Percentiles rank a stretch among this genome's conserved stretches.
Evolutionary conservation across 2,797 vertebrate species (phyloP).

Genomic region (Poecilia velifera): DNA sequence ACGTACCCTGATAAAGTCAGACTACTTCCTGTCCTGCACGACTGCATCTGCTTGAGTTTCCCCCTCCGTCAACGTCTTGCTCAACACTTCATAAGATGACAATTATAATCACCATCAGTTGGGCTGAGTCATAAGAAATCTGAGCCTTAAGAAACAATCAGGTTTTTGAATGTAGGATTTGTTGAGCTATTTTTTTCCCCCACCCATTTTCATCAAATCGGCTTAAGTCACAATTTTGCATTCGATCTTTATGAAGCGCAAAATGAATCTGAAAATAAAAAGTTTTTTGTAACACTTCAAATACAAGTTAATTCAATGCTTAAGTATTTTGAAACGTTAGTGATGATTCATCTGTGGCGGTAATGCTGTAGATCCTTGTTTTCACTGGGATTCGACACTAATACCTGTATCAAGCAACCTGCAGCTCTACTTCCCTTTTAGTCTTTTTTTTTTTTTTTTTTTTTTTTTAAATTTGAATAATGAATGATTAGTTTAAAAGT

Average conservation of each 20-base stretch:
- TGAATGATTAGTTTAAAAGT: neutral
- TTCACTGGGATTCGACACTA: neutral
- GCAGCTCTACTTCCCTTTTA: neutral
- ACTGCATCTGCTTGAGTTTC: constrained; percentile 67
- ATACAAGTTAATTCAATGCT: neutral
- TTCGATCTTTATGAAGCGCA: neutral
- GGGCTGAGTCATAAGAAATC: constrained; percentile 59
- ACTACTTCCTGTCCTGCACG: constrained; percentile 65
- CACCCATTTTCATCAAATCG: constrained; percentile 35
- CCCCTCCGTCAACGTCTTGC: constrained; percentile 61
- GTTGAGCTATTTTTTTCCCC: constrained; percentile 24
- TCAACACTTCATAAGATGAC: constrained; percentile 52
- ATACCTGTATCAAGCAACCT: neutral
- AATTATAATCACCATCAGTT: constrained; percentile 37
- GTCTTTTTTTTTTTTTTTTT: neutral
- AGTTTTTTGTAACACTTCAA: neutral
- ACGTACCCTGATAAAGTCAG: constrained; percentile 60
- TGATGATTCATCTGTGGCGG: neutral
- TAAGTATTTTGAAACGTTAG: neutral
- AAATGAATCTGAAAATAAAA: neutral
- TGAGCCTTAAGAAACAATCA: constrained; percentile 50
- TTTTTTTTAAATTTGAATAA: neutral
- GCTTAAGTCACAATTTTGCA: constrained; percentile 51
- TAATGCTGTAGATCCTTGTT: neutral
- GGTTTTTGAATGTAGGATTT: constrained; percentile 24